Evolutionary conservation across 2,888 invertebrate species (phyloP).

Genomic region (Oscheius sp.): DNA sequence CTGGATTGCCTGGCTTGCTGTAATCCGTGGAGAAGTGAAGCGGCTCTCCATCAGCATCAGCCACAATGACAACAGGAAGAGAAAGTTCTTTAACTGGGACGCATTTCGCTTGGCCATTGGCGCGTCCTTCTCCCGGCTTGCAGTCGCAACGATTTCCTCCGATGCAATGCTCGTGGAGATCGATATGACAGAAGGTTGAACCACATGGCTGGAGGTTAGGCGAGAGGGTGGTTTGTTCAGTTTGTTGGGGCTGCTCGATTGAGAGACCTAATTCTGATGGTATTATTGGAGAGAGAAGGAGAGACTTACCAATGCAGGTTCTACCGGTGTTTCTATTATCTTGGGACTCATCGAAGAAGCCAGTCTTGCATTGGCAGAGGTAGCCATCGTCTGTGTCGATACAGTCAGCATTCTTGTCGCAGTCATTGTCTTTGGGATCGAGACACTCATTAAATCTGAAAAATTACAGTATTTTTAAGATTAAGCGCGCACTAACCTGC

Average conservation of each 20-base stretch:
- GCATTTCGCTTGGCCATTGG: constrained; percentile 49
- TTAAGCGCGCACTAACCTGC: constrained; percentile 30
- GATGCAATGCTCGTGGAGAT: constrained; percentile 50
- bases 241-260: constrained; percentile 42
- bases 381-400: constrained; percentile 67
- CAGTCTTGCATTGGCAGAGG: constrained; percentile 61
- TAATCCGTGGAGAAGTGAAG: constrained; percentile 62
- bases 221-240: constrained; percentile 44
- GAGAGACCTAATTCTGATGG: constrained; percentile 47
- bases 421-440: constrained; percentile 55
- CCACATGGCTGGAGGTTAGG: constrained; percentile 57
- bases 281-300: not conserved
- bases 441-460: constrained; percentile 53
- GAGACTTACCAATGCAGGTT: constrained; percentile 55
- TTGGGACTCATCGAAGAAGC: constrained; percentile 60
- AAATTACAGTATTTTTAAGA: not conserved
- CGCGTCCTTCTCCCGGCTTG: constrained; percentile 53
- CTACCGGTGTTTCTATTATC: constrained; percentile 59
- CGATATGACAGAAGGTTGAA: constrained; percentile 42
- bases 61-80: constrained; percentile 58
- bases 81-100: constrained; percentile 53
- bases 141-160: constrained; percentile 64
- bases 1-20: constrained; percentile 56
- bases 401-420: constrained; percentile 65
- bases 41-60: constrained; percentile 48